Evolutionary conservation across 2,888 invertebrate species (phyloP), one percentile per base, ranked within the genome.

Genomic region (Quadroppia sp.): DNA sequence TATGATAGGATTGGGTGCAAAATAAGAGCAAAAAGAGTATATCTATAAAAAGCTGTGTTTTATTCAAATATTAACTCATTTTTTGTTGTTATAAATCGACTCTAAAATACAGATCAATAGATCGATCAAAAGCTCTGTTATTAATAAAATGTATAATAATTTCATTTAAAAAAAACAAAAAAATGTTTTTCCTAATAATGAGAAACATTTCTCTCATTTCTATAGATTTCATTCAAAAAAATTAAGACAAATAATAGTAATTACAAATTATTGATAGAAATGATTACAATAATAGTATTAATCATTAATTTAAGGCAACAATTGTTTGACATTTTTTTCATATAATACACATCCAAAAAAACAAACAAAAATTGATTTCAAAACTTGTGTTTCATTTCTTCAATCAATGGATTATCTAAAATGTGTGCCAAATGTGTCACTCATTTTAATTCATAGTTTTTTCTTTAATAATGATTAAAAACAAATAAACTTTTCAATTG

Each of bases 71-170:
- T 1, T 17, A 53, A 23, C n/a, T 2, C 13, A 25, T 30, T 32
- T 32, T 7, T 32, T 59, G n/a, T n/a, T n/a, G n/a, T n/a, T n/a
- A 59, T 56, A 64, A 64, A 64, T n/a, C 36, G 7, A 64, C 36
- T 64, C 17, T 30, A n/a, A 64, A 64, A 36, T 15, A n/a, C n/a
- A 7, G 36, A 64, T 64, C 61, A 64, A 64, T 64, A 64, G 61
- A 64, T 40, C 61, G 61, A 64, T 64, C 32, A 36, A 64, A 64
- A 64, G 36, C 17, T 17, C 32, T 17, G 30, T n/a, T 17, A 17
- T 30, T 30, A 15, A 25, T 15, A 30, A 59, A 59, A 30, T 32
- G 1, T 36, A 36, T 64, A 64, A 64, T 64, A 30, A 53, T 23
- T 61, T 64, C 36, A 36, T 36, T 64, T 4, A 32, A 36, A 28